Evolutionary conservation across 2,113 vertebrate species (phyloP).

Genomic region (Podarcis raffonei): DNA sequence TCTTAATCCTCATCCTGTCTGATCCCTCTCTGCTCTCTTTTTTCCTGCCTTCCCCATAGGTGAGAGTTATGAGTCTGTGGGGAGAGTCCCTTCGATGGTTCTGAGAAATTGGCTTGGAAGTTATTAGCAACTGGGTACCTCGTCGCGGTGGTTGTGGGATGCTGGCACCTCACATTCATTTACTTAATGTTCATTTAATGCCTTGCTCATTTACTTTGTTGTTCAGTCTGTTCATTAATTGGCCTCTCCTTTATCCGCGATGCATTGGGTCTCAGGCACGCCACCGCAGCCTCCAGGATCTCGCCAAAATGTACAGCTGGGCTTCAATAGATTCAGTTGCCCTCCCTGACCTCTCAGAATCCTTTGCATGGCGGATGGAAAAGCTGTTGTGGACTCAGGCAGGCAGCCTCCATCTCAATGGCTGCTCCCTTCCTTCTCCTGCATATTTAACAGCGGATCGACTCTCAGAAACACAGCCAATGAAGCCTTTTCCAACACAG

Average conservation of each 20-base stretch:
- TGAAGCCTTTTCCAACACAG: neutral
- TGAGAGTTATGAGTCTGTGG: neutral
- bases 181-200: conserved; percentile 13
- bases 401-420: neutral
- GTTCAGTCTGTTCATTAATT: neutral
- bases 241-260: neutral
- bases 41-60: neutral
- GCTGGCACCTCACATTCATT: neutral
- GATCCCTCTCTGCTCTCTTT: neutral
- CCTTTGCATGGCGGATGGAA: neutral
- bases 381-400: too few species aligned
- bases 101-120: conserved; percentile 4
- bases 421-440: neutral
- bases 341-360: neutral
- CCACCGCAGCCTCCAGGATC: neutral
- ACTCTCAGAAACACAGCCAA: neutral
- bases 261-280: neutral
- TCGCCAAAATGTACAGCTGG: neutral
- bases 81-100: neutral
- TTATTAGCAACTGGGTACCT: neutral
- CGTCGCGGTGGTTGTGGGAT: neutral
- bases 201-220: neutral
- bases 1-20: neutral
- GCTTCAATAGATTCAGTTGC: too few species aligned
- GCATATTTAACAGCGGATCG: neutral